Evolutionary conservation across 2,113 vertebrate species (phyloP), one percentile per base, ranked within the genome.

Genomic region (Labrus mixtus): DNA sequence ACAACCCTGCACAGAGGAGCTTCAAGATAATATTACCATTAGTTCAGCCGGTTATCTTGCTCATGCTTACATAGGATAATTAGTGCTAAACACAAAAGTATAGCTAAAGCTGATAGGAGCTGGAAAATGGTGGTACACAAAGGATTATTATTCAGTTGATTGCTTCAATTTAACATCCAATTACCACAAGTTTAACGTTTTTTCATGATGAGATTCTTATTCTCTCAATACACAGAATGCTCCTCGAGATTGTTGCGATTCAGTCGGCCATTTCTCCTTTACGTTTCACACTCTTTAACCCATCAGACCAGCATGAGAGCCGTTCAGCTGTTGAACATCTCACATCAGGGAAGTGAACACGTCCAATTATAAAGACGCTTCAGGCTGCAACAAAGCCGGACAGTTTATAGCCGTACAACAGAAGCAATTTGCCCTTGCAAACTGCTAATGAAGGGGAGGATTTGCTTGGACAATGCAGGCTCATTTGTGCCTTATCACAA

Each of bases 301-400:
- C 41, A 46, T n/a, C 15, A 48, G 46, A 48, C 15, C 46, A 29
- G 61, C 17, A 39, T 53, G 20, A 22, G 33, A 25, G 33, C 33
- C 3, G 29, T 17, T 70, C 41, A 45, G 23, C 12, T 39, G 43
- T 50, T 19, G 0, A 50, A 48, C 68, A 25, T 60, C 46, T 61
- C 41, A 43, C 58, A 73, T 63, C 48, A 62, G 10, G 53, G 58
- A 50, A 33, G 37, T 43, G 11, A 63, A 43, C 36, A n/a, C n/a
- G 20, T 72, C 58, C 48, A 73, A 62, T 73, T 73, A 73, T n/a
- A 73, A 62, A 62, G 59, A 46, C n/a, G 70, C 48, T 73, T 62
- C 20, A 54, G 69, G 68, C 19, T n/a, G 22, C 46, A 72, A 29
- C 48, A 54, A 53, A 41, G 58, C 16, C 36, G n/a, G 10, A 17